A percentile compares a stretch with the other conserved stretches of the same genome.
These are phyloP conservation scores for Capreolus pygargus DNA, from an alignment of 2,113 vertebrate genomes.

Conservation along the genomic window DNA sequence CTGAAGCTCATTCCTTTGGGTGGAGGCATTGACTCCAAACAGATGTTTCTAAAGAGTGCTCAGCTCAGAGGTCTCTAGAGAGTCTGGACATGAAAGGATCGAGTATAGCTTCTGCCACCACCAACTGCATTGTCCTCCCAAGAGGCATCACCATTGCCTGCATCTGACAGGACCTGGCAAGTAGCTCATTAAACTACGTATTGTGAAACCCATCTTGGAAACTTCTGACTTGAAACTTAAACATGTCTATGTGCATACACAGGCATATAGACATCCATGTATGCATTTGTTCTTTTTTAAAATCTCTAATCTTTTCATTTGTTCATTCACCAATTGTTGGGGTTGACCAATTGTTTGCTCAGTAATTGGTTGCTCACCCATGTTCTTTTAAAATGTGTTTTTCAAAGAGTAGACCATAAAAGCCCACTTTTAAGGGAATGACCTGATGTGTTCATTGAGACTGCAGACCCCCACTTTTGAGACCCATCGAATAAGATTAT, in stretches of 20 bases:
- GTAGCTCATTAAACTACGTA: neutral
- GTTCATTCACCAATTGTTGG: neutral
- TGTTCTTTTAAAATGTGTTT: neutral
- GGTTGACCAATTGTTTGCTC: neutral
- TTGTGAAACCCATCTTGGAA: neutral
- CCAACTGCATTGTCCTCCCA: too few relatives aligned
- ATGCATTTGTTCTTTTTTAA: neutral
- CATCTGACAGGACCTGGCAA: neutral
- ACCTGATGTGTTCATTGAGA: neutral
- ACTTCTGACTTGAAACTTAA: conserved; percentile 1
- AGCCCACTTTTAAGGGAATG: neutral
- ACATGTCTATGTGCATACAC: neutral
- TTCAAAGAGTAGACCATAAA: neutral
- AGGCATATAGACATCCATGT: neutral
- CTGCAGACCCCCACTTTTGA: neutral
- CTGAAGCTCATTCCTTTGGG: neutral
- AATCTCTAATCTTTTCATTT: neutral
- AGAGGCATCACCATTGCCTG: rapidly evolving
- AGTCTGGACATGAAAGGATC: neutral
- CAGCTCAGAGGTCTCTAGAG: neutral
- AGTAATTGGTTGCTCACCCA: neutral
- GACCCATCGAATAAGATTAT: neutral
- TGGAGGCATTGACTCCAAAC: neutral
- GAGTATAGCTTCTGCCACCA: neutral
- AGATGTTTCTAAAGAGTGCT: neutral